phyloP scores from a whole-genome alignment of 2,888 invertebrate species.

The Lypha dubia region DNA sequence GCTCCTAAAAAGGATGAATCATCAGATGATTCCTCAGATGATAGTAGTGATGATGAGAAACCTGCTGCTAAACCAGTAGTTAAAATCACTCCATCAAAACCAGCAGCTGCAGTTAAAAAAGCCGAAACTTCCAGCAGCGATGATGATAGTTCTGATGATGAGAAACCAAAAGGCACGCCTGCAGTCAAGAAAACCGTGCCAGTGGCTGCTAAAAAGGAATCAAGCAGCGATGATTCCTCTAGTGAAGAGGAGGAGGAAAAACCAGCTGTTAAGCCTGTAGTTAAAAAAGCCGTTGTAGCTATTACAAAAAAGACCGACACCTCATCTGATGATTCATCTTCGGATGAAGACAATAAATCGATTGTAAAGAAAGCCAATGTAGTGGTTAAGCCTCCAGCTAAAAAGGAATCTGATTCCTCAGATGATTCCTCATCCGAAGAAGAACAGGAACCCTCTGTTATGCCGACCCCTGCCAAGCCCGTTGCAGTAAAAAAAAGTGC shows the following conservation, averaged over 20 bases:
- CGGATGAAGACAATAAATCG: conserved; percentile 79
- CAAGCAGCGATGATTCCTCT: conserved; percentile 76
- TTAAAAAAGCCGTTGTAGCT: conserved; percentile 74
- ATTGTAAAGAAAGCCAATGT: conserved; percentile 74
- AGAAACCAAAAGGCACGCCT: conserved; percentile 71
- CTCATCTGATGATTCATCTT: conserved; percentile 83
- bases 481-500: conserved; percentile 78
- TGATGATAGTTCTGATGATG: conserved; percentile 59
- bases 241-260: conserved; percentile 76
- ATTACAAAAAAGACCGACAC: conserved; percentile 81
- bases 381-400: conserved; percentile 17
- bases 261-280: conserved; percentile 77
- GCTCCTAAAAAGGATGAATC: conserved; percentile 70
- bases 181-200: conserved; percentile 68
- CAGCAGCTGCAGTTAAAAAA: conserved; percentile 28
- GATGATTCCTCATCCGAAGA: conserved; percentile 82
- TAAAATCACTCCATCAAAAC: conserved; percentile 66
- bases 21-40: conserved; percentile 79
- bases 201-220: conserved; percentile 68
- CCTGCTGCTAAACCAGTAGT: conserved; percentile 37
- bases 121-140: conserved; percentile 56
- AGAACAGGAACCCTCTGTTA: conserved; percentile 75
- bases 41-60: conserved; percentile 74
- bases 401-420: conserved; percentile 82
- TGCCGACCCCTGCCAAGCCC: conserved; percentile 74